A percentile compares a stretch with the other conserved stretches of the same genome.
phyloP scores from a whole-genome alignment of 1,140 invertebrate species.

The Euschistus heros region DNA sequence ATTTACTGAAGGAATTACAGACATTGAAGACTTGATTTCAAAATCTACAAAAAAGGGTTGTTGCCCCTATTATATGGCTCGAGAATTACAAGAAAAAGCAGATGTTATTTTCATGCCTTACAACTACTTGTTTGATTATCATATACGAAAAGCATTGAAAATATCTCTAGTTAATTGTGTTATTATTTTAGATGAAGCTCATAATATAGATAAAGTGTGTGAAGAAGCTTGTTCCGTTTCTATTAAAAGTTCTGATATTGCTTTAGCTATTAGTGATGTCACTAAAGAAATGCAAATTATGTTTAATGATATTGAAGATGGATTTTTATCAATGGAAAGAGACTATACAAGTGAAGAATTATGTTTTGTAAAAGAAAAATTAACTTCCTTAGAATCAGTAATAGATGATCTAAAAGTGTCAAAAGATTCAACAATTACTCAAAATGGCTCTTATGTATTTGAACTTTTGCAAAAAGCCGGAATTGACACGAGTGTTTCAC shows the following conservation, averaged over 20 bases:
- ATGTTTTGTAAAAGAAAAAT: slow-evolving; percentile 61
- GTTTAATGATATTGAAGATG: slow-evolving; percentile 11
- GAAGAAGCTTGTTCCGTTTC: slow-evolving; percentile 90
- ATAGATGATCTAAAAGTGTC: slow-evolving; percentile 45
- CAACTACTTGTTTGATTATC: slow-evolving; percentile 85
- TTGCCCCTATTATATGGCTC: slow-evolving; percentile 90
- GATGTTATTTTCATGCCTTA: slow-evolving; percentile 98
- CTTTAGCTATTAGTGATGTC: slow-evolving; percentile 73
- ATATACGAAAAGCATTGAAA: slow-evolving; percentile 27
- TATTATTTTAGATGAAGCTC: slow-evolving; percentile 95
- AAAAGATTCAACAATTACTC: not conserved
- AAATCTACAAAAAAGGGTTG: slow-evolving; percentile 74
- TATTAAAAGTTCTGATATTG: slow-evolving; percentile 71
- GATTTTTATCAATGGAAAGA: slow-evolving; percentile 37
- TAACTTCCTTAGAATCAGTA: slow-evolving; percentile 66
- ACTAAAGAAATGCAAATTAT: slow-evolving; percentile 35
- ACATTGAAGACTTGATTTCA: slow-evolving; percentile 92
- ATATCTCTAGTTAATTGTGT: slow-evolving; percentile 46
- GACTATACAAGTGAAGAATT: slow-evolving; percentile 74
- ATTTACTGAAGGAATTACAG: slow-evolving; percentile 56
- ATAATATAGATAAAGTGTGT: slow-evolving; percentile 95
- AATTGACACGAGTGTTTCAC: not conserved
- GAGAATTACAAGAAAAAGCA: slow-evolving; percentile 69
- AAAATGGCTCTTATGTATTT: slow-evolving; percentile 26
- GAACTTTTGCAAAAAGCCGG: slow-evolving; percentile 56